Conservation (phyloP, 2,113 vertebrate species). For the Microcebus jonahi region DNA sequence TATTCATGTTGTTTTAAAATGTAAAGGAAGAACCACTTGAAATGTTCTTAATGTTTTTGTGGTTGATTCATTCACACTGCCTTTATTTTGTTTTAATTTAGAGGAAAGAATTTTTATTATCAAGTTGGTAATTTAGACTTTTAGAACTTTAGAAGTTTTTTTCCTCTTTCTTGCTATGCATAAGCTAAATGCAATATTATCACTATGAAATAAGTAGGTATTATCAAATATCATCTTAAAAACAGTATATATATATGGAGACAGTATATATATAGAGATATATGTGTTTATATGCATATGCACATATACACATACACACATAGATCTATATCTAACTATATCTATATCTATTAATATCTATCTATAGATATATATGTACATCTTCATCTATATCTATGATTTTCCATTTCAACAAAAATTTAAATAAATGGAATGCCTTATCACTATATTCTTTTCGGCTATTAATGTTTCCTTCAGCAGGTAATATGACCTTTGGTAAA, state of each 20-base stretch:
- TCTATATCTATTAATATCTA: background rate
- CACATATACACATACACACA: background rate
- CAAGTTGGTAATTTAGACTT: background rate
- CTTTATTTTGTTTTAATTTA: conserved; percentile 25
- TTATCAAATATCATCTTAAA: conserved; percentile 36
- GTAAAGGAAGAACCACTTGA: background rate
- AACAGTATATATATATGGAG: background rate
- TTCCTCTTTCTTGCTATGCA: background rate
- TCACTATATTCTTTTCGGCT: background rate
- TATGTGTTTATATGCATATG: background rate
- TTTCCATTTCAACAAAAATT: conserved; percentile 34
- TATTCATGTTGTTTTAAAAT: background rate
- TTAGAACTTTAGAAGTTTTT: background rate
- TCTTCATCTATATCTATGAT: background rate
- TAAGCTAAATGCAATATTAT: background rate
- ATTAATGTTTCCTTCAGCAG: background rate
- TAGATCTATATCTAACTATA: background rate
- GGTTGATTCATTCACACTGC: background rate
- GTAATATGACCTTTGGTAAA: conserved; percentile 28
- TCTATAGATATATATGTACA: too few relatives aligned
- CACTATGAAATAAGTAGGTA: background rate
- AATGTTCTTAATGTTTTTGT: background rate
- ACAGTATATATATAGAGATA: background rate
- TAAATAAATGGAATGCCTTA: background rate
- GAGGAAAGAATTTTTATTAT: background rate